Base-by-base conservation (phyloP, 2,113 vertebrate genomes). In the Triplophysa tibetana region DNA sequence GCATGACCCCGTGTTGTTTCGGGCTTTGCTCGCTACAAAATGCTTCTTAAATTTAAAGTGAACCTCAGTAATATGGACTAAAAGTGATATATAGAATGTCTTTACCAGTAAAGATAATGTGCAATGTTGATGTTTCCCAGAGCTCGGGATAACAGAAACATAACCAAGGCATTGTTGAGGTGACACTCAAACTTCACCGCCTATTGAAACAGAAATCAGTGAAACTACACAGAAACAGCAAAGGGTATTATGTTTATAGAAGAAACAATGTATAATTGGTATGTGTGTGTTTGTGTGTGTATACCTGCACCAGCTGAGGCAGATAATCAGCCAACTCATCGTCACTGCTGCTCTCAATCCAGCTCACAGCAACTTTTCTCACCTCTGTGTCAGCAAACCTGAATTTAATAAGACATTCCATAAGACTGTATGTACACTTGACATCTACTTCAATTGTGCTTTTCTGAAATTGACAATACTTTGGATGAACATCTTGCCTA, bases 311-410 rank as follows among this genome's bases (percentile, higher is more conserved):
- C 81, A 99, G 95, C 24, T 99, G 98, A 64, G 98, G 98, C 52
- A 99, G 93, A 84, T 98, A 96, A 85, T 96, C 96, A 33, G 93
- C 90, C 81, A 99, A 89, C 77, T 99, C 97, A 84, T 98, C 98
- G 70, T 99, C 96, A 67, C 92, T 97, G 88, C 97, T 92, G 41
- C 92, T 86, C 79, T 95, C 92, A 12, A 99, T 95, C 98, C 98
- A 99, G 1, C 88, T 90, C 45, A 99, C 95, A 70, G 96, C 97
- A 77, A 93, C 91, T 2, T 80, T 88, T 79, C 97, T 92, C 70
- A 99, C 96, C 83, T 96, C 94, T 81, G 95, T 95, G 88, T 99
- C 97, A 83, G 97, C 95, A 95, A 97, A 99, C 85, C 97, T 99
- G 85, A 2, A 84, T 82, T n/a, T 38, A 17, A 43, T 48, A 26